Evolutionary conservation across 2,113 vertebrate species (phyloP).

Genomic region (Malurus cyaneus): DNA sequence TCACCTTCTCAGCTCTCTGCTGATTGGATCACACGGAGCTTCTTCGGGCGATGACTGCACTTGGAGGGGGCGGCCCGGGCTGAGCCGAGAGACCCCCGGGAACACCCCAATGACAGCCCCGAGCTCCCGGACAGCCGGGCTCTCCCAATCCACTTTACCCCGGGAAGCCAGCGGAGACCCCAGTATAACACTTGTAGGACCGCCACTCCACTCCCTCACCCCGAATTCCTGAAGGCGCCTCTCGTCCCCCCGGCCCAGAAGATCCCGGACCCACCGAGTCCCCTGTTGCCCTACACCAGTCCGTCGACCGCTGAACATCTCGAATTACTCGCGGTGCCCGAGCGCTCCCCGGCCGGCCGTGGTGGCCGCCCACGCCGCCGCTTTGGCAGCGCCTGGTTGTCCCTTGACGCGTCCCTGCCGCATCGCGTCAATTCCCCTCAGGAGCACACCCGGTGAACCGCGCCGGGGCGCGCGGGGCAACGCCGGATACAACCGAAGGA

Average conservation of each 20-base stretch:
- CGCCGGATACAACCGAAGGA: neutral
- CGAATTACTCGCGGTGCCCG: neutral
- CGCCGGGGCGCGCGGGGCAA: neutral
- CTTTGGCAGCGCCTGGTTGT: neutral
- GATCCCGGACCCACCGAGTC: no score
- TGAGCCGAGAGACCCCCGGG: neutral
- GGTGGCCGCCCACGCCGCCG: neutral
- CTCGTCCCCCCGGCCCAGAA: neutral
- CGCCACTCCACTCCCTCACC: no score
- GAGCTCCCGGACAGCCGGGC: no score
- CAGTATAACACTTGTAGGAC: no score
- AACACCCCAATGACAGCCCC: neutral
- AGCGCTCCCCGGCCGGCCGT: neutral
- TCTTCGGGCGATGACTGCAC: neutral
- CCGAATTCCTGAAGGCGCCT: fast-evolving
- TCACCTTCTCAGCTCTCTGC: neutral
- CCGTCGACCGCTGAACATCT: no score
- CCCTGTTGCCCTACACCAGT: no score
- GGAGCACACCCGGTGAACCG: no score
- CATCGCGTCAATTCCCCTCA: neutral
- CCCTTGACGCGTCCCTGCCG: neutral
- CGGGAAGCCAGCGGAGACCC: neutral
- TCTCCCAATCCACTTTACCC: fast-evolving
- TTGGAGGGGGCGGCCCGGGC: neutral
- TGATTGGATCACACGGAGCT: neutral